Conservation (phyloP, 2,888 invertebrate genomes). For the Lacanobia oleracea region DNA sequence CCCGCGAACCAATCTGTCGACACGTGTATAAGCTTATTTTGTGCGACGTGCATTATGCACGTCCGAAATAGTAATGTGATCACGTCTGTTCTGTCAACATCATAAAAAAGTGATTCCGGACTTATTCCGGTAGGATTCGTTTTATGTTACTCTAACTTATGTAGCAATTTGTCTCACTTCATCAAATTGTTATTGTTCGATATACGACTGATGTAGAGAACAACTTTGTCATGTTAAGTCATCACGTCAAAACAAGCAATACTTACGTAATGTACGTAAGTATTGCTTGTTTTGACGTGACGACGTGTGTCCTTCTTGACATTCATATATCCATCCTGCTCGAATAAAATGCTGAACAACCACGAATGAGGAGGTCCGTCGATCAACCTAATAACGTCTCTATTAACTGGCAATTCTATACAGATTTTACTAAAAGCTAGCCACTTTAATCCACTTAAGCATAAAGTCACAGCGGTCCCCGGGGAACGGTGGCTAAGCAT, state of each 20-base stretch:
- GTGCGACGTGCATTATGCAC: neutral
- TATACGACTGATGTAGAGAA: neutral
- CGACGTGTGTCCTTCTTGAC: neutral
- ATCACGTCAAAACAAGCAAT: slow-evolving; percentile 14
- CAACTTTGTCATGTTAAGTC: neutral
- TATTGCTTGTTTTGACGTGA: too few species aligned
- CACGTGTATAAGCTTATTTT: slow-evolving; percentile 1
- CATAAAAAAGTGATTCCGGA: neutral
- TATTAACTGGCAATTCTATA: slow-evolving; percentile 78
- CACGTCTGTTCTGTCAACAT: neutral
- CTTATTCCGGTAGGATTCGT: neutral
- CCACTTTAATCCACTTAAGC: slow-evolving; percentile 88
- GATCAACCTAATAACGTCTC: slow-evolving; percentile 81
- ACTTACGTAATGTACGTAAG: too few species aligned
- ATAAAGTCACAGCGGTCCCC: slow-evolving; percentile 80
- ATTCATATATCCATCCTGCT: slow-evolving; percentile 8
- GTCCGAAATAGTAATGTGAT: slow-evolving; percentile 8
- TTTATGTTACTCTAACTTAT: slow-evolving; percentile 12
- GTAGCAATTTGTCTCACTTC: slow-evolving; percentile 17
- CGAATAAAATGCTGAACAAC: slow-evolving; percentile 11
- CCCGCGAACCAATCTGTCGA: neutral
- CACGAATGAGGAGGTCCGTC: slow-evolving; percentile 69
- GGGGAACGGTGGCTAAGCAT: slow-evolving; percentile 74
- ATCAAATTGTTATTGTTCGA: slow-evolving; percentile 10
- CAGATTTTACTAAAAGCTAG: slow-evolving; percentile 81